Evolutionary conservation across 2,888 invertebrate species (phyloP).

Genomic region (Dynastes maya): DNA sequence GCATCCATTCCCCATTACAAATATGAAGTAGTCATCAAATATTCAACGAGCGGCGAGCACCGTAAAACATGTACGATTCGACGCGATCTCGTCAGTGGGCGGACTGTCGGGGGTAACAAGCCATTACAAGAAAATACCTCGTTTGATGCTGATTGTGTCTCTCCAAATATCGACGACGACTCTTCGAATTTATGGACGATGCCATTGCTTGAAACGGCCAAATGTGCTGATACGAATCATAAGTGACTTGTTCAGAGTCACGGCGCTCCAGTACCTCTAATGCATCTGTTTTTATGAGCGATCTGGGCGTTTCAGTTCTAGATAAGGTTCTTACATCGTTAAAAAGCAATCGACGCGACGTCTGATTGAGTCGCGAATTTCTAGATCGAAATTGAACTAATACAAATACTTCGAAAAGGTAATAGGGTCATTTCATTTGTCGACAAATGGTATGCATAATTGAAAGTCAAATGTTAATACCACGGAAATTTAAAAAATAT

Average conservation of each 20-base stretch:
- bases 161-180: slow-evolving; percentile 34
- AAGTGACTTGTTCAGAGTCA: slow-evolving; percentile 32
- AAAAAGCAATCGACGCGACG: slow-evolving; percentile 19
- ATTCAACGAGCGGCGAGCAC: slow-evolving; percentile 26
- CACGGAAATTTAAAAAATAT: too few relatives aligned
- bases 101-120: background rate
- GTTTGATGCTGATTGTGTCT: slow-evolving; percentile 44
- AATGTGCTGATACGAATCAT: slow-evolving; percentile 43
- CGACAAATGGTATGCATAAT: too few relatives aligned
- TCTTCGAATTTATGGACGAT: slow-evolving; percentile 33
- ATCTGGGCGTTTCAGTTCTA: slow-evolving; percentile 27
- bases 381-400: background rate
- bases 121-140: slow-evolving; percentile 42
- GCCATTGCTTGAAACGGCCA: slow-evolving; percentile 30
- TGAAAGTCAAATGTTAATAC: too few relatives aligned
- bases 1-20: slow-evolving; percentile 19
- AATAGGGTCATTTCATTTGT: background rate
- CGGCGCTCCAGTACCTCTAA: slow-evolving; percentile 32
- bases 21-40: slow-evolving; percentile 41
- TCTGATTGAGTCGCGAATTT: slow-evolving; percentile 22
- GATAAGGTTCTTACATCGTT: slow-evolving; percentile 38
- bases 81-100: slow-evolving; percentile 22
- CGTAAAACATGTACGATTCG: slow-evolving; percentile 35
- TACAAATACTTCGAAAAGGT: slow-evolving; percentile 1
- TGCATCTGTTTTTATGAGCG: slow-evolving; percentile 29